These are phyloP conservation scores for Chromoteleia sp. DNA, from an alignment of 2,888 invertebrate species.

Conservation along the genomic window DNA sequence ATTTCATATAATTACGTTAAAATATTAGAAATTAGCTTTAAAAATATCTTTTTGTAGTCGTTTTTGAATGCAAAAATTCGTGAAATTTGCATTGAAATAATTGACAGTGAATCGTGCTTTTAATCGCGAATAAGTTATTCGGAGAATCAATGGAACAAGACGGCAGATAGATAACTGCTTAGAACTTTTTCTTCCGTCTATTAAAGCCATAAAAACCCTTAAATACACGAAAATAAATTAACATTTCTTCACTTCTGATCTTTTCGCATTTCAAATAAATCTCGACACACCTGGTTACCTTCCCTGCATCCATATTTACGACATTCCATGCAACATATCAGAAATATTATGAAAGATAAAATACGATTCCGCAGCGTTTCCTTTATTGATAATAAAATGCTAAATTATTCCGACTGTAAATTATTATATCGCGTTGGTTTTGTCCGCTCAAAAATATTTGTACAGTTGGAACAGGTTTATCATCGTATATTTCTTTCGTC, in stretches of 20 bases:
- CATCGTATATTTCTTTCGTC: conserved; percentile 32
- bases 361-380: conserved; percentile 49
- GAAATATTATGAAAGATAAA: conserved; percentile 60
- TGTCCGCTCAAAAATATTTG: conserved; percentile 40
- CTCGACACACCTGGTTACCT: conserved; percentile 39
- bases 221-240: conserved; percentile 21
- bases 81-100: background rate
- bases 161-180: background rate
- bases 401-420: conserved; percentile 49
- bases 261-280: conserved; percentile 32
- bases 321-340: conserved; percentile 50
- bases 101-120: background rate
- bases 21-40: too few relatives aligned
- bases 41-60: too few relatives aligned
- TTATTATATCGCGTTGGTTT: conserved; percentile 29
- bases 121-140: background rate
- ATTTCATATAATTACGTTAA: too few relatives aligned
- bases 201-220: background rate
- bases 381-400: conserved; percentile 57
- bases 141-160: background rate
- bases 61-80: too few relatives aligned
- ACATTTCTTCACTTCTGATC: conserved; percentile 40
- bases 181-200: background rate
- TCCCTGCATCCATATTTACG: conserved; percentile 38
- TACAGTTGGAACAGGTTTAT: conserved; percentile 38